Evolutionary conservation across 2,113 vertebrate species (phyloP).

Genomic region (Myocastor coypus): DNA sequence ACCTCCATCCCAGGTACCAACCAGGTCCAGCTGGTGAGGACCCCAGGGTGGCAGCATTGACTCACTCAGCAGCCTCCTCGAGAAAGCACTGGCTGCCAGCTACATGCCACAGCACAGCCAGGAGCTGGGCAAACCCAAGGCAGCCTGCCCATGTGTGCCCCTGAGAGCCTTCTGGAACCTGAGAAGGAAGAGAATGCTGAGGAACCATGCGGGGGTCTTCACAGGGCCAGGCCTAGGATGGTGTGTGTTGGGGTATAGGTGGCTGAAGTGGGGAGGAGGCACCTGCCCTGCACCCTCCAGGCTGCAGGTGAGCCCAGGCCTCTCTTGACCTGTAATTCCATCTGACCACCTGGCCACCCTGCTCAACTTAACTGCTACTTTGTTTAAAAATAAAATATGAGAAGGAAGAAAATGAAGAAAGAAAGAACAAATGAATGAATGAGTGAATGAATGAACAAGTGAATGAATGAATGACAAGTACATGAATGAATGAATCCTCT

Average conservation of each 20-base stretch:
- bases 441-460: not conserved
- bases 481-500: too few species aligned
- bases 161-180: not conserved
- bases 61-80: not conserved
- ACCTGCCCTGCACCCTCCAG: not conserved
- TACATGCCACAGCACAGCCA: too few species aligned
- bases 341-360: not conserved
- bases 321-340: not conserved
- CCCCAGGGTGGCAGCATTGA: not conserved
- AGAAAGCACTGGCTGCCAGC: not conserved
- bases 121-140: not conserved
- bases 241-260: not conserved
- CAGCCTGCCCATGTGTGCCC: not conserved
- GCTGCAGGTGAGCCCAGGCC: not conserved
- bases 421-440: accelerated
- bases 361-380: not conserved
- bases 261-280: not conserved
- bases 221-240: not conserved
- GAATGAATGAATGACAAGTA: too few species aligned
- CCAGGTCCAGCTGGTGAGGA: not conserved
- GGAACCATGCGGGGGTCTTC: not conserved
- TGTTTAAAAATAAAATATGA: not conserved
- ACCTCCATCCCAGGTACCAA: not conserved
- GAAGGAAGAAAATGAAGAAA: too few species aligned
- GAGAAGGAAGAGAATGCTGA: too few species aligned